Conservation (phyloP, 2,113 vertebrate species). For the Pampusana beccarii region DNA sequence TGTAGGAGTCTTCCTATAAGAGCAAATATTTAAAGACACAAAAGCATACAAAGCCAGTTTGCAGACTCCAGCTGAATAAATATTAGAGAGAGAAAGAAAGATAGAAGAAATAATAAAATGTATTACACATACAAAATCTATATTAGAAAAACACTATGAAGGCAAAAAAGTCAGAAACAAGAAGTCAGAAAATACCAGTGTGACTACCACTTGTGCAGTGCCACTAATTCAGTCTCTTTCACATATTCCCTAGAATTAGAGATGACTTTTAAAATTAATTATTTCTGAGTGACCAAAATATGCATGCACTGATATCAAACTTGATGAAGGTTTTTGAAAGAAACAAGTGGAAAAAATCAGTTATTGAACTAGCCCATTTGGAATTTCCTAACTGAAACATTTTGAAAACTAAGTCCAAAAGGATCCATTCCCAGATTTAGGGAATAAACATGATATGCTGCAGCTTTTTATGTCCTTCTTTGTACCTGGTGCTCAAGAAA, state of each 20-base stretch:
- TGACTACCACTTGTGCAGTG: background rate
- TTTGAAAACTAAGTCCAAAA: background rate
- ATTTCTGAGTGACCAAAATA: background rate
- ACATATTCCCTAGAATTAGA: background rate
- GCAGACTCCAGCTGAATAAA: constrained; percentile 39
- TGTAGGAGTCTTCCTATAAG: constrained; percentile 28
- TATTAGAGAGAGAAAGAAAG: background rate
- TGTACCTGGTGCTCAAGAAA: background rate
- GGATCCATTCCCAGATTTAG: background rate
- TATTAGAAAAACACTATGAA: background rate
- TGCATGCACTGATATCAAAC: background rate
- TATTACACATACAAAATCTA: background rate
- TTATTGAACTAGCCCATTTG: background rate
- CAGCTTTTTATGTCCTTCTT: background rate
- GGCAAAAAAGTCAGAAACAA: background rate
- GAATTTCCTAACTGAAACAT: background rate
- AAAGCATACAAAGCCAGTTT: constrained; percentile 27
- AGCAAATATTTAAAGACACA: constrained; percentile 54
- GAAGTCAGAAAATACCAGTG: background rate
- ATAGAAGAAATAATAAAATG: constrained; percentile 34
- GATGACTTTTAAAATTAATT: background rate
- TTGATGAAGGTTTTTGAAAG: background rate
- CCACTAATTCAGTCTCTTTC: background rate
- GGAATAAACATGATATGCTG: background rate
- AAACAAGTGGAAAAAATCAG: background rate